phyloP scores from a whole-genome alignment of 2,113 vertebrate species.

The Microcebus lehilahytsara region DNA sequence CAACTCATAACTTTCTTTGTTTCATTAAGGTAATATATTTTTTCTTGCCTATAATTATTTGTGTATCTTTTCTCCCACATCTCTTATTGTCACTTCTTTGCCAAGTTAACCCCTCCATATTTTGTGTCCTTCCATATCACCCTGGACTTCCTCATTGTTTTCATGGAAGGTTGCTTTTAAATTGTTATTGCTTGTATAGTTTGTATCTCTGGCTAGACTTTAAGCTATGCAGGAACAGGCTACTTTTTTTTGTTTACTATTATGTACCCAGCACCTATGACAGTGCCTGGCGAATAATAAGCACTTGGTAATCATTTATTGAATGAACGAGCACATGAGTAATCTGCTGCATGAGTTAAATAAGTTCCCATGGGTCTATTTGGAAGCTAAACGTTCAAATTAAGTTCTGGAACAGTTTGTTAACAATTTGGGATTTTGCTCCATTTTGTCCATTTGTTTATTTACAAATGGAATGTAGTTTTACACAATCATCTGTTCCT shows the following conservation, averaged over 20 bases:
- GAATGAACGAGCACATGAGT: slow-evolving; percentile 17
- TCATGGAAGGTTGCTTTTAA: slow-evolving; percentile 38
- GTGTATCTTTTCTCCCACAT: background rate
- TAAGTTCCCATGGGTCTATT: background rate
- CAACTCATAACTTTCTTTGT: background rate
- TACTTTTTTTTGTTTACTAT: slow-evolving; percentile 44
- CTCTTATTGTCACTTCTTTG: background rate
- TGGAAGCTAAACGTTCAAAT: slow-evolving; percentile 53
- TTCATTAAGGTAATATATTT: background rate
- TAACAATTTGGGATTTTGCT: slow-evolving; percentile 28
- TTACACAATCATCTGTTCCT: background rate
- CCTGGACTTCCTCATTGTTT: slow-evolving; percentile 37
- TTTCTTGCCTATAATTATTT: background rate
- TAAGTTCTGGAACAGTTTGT: slow-evolving; percentile 2
- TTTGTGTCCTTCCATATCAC: background rate
- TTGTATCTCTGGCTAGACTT: slow-evolving; percentile 49
- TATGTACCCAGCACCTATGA: slow-evolving; percentile 24
- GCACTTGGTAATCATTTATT: slow-evolving; percentile 41
- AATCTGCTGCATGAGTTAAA: slow-evolving; percentile 23
- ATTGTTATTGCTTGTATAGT: slow-evolving; percentile 1
- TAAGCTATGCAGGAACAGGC: slow-evolving; percentile 33
- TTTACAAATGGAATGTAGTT: slow-evolving; percentile 2
- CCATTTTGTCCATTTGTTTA: background rate
- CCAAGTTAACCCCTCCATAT: background rate
- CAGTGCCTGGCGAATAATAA: slow-evolving; percentile 29